Evolutionary conservation across 2,113 vertebrate species (phyloP).

Genomic region (Protobothrops mucrosquamatus): DNA sequence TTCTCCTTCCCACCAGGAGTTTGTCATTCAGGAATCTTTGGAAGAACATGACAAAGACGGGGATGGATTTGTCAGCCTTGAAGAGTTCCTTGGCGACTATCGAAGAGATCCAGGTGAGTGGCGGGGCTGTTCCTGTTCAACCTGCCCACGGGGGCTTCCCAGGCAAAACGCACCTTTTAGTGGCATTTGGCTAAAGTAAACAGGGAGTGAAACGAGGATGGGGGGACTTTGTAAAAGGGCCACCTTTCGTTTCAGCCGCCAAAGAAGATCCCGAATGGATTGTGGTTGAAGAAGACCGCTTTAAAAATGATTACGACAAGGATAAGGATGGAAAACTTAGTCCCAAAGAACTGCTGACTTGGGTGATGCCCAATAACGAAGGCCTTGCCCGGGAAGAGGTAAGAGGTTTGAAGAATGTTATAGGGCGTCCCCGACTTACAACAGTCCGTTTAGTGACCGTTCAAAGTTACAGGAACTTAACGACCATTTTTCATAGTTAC

Average conservation of each 20-base stretch:
- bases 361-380: slow-evolving; percentile 93
- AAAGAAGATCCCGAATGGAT: slow-evolving; percentile 89
- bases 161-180: not conserved
- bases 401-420: not conserved
- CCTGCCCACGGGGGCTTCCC: not conserved
- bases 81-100: slow-evolving; percentile 92
- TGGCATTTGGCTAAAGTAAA: not conserved
- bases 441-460: too few species aligned
- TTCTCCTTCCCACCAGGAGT: slow-evolving; percentile 75
- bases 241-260: slow-evolving; percentile 64
- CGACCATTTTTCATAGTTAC: too few species aligned
- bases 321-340: slow-evolving; percentile 85
- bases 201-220: not conserved
- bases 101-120: slow-evolving; percentile 83
- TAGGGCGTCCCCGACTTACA: not conserved
- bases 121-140: not conserved
- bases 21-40: slow-evolving; percentile 91
- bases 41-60: slow-evolving; percentile 89
- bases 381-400: slow-evolving; percentile 94
- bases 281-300: slow-evolving; percentile 88
- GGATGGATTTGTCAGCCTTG: slow-evolving; percentile 87
- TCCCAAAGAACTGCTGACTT: slow-evolving; percentile 85
- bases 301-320: slow-evolving; percentile 91
- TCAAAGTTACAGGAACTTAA: too few species aligned
- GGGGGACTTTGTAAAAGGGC: not conserved